These are phyloP conservation scores for Syritta pipiens DNA, from an alignment of 2,888 invertebrate species.

Conservation along the genomic window DNA sequence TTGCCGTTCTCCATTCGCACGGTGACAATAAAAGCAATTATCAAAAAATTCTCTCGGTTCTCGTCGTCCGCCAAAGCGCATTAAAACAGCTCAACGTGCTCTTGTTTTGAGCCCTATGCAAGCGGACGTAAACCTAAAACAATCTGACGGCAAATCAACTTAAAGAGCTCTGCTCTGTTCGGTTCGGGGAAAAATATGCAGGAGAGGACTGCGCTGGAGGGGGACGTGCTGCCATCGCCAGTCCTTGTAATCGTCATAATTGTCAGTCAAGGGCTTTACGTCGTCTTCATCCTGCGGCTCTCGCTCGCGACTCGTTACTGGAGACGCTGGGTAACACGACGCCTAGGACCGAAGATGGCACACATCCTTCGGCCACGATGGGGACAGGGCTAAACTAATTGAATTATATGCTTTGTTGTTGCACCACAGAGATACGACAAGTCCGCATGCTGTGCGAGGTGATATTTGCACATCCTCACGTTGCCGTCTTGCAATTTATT, in stretches of 20 bases:
- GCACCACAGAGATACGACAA: constrained; percentile 56
- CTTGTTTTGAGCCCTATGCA: constrained; percentile 68
- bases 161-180: constrained; percentile 30
- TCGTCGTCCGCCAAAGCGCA: constrained; percentile 69
- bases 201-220: not conserved
- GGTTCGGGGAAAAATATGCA: not conserved
- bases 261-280: constrained; percentile 57
- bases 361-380: constrained; percentile 60
- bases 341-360: constrained; percentile 52
- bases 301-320: constrained; percentile 17
- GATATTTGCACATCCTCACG: constrained; percentile 68
- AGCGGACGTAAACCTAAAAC: constrained; percentile 50
- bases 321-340: constrained; percentile 35
- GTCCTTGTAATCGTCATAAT: constrained; percentile 66
- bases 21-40: constrained; percentile 56
- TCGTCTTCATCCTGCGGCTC: constrained; percentile 32
- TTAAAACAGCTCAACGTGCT: constrained; percentile 70
- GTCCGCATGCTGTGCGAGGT: constrained; percentile 60
- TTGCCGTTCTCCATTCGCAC: not conserved
- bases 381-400: constrained; percentile 63
- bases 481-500: constrained; percentile 54
- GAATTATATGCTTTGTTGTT: constrained; percentile 68
- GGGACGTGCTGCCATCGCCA: constrained; percentile 8
- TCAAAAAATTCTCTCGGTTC: constrained; percentile 38
- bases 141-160: constrained; percentile 62